Evolutionary conservation across 2,797 vertebrate species (phyloP).

Genomic region (Bothrops alternatus): DNA sequence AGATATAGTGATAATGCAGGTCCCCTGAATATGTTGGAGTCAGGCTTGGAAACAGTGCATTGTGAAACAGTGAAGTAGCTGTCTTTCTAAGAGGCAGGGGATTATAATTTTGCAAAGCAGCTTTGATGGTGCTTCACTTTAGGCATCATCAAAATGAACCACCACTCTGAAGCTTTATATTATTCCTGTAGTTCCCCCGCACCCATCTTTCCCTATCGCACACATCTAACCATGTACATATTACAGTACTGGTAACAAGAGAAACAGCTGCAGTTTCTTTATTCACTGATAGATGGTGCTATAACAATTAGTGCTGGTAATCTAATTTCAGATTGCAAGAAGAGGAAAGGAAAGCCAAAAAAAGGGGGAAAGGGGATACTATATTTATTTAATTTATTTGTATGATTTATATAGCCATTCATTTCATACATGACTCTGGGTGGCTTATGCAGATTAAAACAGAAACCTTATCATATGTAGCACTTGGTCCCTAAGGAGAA

Average conservation of each 20-base stretch:
- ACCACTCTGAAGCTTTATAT: not conserved
- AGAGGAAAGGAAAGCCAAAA: not conserved
- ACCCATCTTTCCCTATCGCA: not conserved
- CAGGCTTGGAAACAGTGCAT: not conserved
- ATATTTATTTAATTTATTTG: not conserved
- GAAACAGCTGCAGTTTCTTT: not conserved
- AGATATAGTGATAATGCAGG: not conserved
- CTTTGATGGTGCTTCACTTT: not conserved
- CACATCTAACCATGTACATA: not conserved
- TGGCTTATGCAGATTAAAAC: not conserved
- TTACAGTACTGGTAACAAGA: not conserved
- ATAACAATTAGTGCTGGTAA: not conserved
- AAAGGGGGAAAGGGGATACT: not conserved
- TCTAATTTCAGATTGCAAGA: not conserved
- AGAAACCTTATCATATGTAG: not conserved
- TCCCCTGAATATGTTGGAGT: not conserved
- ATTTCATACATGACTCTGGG: not conserved
- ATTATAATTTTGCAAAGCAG: not conserved
- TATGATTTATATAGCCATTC: not conserved
- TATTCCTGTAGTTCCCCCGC: not conserved
- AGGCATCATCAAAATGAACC: not conserved
- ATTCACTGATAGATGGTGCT: not conserved
- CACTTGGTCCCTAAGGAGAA: not conserved
- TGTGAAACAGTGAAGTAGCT: not conserved
- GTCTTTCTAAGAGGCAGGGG: not conserved